Evolutionary conservation across 2,888 invertebrate species (phyloP).

Genomic region (Hermodice carunculata): DNA sequence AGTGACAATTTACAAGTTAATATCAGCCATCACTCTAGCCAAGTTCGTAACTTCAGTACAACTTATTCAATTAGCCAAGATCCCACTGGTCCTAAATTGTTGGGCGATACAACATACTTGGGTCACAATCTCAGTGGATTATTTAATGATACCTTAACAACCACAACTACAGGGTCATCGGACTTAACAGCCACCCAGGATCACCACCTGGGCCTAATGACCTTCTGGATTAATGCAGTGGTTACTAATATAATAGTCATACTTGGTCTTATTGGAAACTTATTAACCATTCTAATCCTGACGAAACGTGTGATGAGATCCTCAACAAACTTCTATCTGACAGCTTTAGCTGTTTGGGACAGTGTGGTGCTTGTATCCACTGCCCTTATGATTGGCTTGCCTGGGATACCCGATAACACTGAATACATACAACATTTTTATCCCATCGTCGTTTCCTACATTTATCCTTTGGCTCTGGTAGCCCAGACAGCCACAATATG

Average conservation of each 20-base stretch:
- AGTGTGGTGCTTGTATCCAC: constrained; percentile 62
- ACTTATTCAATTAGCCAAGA: no score
- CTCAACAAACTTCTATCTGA: constrained; percentile 76
- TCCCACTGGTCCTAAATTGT: no score
- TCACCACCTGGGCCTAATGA: no score
- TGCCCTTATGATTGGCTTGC: constrained; percentile 57
- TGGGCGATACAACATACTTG: no score
- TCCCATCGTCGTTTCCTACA: constrained; percentile 62
- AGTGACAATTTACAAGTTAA: no score
- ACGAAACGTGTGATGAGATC: constrained; percentile 79
- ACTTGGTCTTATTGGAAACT: constrained; percentile 80
- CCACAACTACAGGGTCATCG: no score
- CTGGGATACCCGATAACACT: constrained; percentile 39
- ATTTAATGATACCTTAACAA: no score
- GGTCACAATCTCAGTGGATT: no score
- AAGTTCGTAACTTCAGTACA: no score
- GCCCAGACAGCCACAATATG: constrained; percentile 96
- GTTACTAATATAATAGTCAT: constrained; percentile 65
- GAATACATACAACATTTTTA: constrained; percentile 46
- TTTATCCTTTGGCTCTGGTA: constrained; percentile 82
- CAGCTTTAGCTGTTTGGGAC: constrained; percentile 67
- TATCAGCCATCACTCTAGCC: no score
- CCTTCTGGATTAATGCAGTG: constrained; percentile 55
- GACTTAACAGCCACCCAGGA: no score
- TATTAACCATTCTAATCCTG: constrained; percentile 73